Evolutionary conservation across 2,113 vertebrate species (phyloP).

Genomic region (Trochalopteron elliotii): DNA sequence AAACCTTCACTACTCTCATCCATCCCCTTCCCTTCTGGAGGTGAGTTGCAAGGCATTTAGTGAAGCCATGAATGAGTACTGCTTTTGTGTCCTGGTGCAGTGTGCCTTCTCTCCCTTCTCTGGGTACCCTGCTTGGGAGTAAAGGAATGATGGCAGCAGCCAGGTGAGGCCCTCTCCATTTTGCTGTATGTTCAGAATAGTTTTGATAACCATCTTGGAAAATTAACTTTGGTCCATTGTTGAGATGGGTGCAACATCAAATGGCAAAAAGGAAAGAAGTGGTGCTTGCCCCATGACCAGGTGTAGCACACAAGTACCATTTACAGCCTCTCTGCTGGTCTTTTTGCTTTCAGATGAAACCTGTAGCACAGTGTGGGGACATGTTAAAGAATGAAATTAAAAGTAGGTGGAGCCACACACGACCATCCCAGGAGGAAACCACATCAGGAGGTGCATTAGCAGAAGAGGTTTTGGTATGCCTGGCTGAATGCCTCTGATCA

Average conservation of each 20-base stretch:
- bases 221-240: neutral
- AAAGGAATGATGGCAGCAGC: neutral
- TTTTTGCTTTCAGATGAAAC: neutral
- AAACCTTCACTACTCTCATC: neutral
- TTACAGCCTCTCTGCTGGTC: neutral
- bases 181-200: neutral
- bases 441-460: neutral
- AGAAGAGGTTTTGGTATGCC: neutral
- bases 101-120: neutral
- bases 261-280: neutral
- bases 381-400: neutral
- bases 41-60: neutral
- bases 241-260: neutral
- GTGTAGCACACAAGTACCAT: neutral
- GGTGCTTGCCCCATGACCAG: neutral
- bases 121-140: neutral
- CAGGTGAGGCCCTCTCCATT: neutral
- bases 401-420: neutral
- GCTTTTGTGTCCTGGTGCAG: neutral
- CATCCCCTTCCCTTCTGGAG: neutral
- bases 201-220: neutral
- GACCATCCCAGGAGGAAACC: neutral
- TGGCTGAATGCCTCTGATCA: slow-evolving; percentile 4
- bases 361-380: neutral
- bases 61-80: neutral